A percentile compares a stretch with the other conserved stretches of the same genome.
Conservation (phyloP, 2,113 vertebrate genomes). For the Pelusios castaneus region DNA sequence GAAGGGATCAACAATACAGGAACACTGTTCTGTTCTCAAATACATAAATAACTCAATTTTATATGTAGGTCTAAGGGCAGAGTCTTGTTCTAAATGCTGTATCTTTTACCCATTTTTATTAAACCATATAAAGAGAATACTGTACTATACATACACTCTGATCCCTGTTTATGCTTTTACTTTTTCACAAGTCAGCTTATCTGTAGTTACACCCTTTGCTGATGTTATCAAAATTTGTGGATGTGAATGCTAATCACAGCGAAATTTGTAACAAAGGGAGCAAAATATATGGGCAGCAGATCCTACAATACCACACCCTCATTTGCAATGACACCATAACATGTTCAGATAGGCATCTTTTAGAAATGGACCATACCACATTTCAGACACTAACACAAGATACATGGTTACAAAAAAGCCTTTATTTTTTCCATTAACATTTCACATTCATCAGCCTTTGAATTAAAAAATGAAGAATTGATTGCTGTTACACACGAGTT, state of each 20-base stretch:
- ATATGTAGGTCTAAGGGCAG: neutral
- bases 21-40: neutral
- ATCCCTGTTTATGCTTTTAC: neutral
- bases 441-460: neutral
- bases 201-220: neutral
- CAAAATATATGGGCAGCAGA: neutral
- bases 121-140: neutral
- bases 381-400: neutral
- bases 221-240: neutral
- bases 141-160: neutral
- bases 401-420: neutral
- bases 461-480: neutral
- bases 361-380: neutral
- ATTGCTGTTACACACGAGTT: neutral
- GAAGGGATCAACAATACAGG: neutral
- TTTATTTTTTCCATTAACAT: neutral
- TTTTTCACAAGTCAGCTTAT: neutral
- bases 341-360: neutral
- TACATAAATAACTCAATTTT: accelerated
- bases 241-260: neutral
- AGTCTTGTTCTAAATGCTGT: neutral
- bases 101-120: neutral
- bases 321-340: neutral
- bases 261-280: neutral
- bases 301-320: neutral